Evolutionary conservation across 2,113 vertebrate genomes (phyloP).

Genomic region (Ceyx melanurus): DNA sequence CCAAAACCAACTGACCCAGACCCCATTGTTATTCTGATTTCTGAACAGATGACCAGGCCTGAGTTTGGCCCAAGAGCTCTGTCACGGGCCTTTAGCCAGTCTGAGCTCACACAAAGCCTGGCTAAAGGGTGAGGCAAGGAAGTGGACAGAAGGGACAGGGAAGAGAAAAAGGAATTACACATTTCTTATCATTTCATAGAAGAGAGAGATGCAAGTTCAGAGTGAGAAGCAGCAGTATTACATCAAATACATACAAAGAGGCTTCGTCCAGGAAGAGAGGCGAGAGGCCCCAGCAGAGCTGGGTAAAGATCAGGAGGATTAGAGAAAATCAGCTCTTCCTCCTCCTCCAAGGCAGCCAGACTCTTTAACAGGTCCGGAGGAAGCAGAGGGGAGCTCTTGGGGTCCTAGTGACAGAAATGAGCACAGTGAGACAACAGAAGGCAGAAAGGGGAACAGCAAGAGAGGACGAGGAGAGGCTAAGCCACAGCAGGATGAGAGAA

Average conservation of each 20-base stretch:
- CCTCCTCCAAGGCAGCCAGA: slow-evolving; percentile 98
- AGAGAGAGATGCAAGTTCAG: slow-evolving; percentile 63
- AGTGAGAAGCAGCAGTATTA: slow-evolving; percentile 73
- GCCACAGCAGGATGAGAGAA: not conserved
- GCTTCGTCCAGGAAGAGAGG: slow-evolving; percentile 95
- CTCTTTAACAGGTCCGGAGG: slow-evolving; percentile 99
- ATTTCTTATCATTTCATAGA: slow-evolving; percentile 42
- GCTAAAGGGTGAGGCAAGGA: not conserved
- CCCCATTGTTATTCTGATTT: not conserved
- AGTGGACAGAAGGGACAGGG: not conserved
- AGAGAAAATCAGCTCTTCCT: slow-evolving; percentile 98
- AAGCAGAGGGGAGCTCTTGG: slow-evolving; percentile 98
- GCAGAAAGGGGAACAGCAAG: slow-evolving; percentile 57
- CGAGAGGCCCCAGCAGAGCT: slow-evolving; percentile 94
- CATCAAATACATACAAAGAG: slow-evolving; percentile 97
- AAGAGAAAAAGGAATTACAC: not conserved
- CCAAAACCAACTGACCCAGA: too few species aligned
- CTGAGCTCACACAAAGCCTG: not conserved
- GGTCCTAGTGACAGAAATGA: slow-evolving; percentile 90
- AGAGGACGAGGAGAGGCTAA: not conserved
- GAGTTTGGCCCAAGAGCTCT: not conserved
- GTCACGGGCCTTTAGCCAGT: not conserved
- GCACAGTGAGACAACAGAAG: slow-evolving; percentile 75
- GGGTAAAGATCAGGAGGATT: slow-evolving; percentile 99
- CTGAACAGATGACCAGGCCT: not conserved